These are phyloP conservation scores for Percina caprodes DNA, from an alignment of 2,113 vertebrate genomes.

Conservation along the genomic window DNA sequence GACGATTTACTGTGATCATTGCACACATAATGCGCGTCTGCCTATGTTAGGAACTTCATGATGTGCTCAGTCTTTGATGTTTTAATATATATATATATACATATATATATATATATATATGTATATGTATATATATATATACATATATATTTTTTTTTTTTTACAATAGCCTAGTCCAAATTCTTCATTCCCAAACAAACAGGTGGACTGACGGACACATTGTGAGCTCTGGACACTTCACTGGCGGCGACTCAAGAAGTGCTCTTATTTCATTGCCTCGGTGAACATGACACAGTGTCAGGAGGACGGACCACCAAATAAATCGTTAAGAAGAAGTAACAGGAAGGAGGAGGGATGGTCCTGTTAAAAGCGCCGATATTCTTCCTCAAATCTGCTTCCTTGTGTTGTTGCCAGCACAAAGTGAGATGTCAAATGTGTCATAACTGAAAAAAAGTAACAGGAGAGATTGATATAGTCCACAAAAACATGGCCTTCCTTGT, in stretches of 20 bases:
- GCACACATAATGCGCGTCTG: constrained; percentile 48
- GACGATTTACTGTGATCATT: constrained; percentile 53
- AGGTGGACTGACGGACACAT: constrained; percentile 57
- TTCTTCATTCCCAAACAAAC: constrained; percentile 53
- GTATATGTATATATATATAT: background rate
- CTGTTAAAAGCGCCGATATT: constrained; percentile 35
- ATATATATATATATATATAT: background rate
- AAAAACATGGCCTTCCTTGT: background rate
- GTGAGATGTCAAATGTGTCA: constrained; percentile 55
- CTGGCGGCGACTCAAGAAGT: constrained; percentile 45
- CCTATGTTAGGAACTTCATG: constrained; percentile 60
- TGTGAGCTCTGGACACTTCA: constrained; percentile 33
- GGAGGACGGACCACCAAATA: constrained; percentile 24
- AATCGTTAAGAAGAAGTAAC: constrained; percentile 23
- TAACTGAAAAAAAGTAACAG: constrained; percentile 35
- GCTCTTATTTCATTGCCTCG: constrained; percentile 51
- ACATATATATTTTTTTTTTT: background rate
- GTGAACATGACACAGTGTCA: constrained; percentile 38
- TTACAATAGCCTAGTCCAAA: constrained; percentile 36
- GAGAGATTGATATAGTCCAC: constrained; percentile 22
- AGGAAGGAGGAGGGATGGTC: constrained; percentile 5
- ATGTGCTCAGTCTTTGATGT: constrained; percentile 7
- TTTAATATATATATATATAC: background rate
- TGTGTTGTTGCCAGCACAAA: constrained; percentile 31
- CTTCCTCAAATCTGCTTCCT: constrained; percentile 47